Base-by-base conservation (phyloP, 1,140 invertebrate genomes). In the Zaprionus ornatus region DNA sequence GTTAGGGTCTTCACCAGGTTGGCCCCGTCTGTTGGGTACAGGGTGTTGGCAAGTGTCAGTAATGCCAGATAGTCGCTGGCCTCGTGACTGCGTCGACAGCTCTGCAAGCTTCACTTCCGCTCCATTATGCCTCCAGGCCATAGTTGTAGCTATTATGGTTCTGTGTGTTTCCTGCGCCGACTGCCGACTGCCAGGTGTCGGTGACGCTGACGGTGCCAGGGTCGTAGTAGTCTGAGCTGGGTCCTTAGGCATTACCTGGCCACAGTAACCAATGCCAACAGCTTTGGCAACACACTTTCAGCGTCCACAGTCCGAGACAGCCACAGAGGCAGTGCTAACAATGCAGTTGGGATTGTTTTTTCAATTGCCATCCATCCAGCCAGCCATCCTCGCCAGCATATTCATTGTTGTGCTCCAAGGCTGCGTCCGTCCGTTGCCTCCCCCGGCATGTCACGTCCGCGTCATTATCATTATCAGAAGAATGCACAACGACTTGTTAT, bases 121-220 rank as follows among this genome's bases (percentile, higher is more conserved):
- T 71, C 15, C 55, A 71, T 75, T 75, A 68, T 75, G 73, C 32
- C 21, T 19, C 25, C 29, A 50, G 17, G 52, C 66, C 54, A 59
- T 54, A 62, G 72, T 63, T 59, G 54, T 60, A 60, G 60, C 67
- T 71, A 71, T 75, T 71, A 75, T 75, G 68, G 67, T 55, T 61
- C 60, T 75, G 60, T 68, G 40, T 70, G 73, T 60, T 75, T 75
- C 67, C 73, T 71, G 73, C 40, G 52, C 45, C 54, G 40, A 35
- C n/a, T 25, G 52, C 45, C 54, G 40, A 35, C n/a, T 25, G 63
- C 37, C 50, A 12, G 27, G 27, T 7, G 40, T 52, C 19, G 13
- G 29, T 27, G 9, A 23, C 21, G 27, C 19, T 7, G 40, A 37
- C 19, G 13, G 29, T 27, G 9, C 52, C 21, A 25, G 40, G 27